These are phyloP conservation scores for Stenopsyche tienmushanensis DNA, from an alignment of 1,140 invertebrate species.

Conservation along the genomic window DNA sequence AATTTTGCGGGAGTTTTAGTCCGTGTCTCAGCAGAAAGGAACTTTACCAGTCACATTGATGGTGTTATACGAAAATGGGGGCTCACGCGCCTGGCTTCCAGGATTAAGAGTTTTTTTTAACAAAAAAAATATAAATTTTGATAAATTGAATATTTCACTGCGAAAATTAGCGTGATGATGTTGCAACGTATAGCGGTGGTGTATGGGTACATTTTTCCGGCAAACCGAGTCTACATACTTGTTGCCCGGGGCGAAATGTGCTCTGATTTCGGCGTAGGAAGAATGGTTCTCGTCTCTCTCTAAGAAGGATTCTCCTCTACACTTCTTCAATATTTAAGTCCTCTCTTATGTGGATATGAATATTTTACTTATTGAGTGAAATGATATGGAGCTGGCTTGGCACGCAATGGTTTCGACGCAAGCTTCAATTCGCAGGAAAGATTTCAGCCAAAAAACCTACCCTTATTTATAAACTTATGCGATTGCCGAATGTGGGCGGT, in stretches of 20 bases:
- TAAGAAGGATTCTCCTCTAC: slow-evolving; percentile 1
- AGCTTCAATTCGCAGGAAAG: too few relatives aligned
- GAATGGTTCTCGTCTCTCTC: slow-evolving; percentile 4
- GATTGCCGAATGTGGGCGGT: too few relatives aligned
- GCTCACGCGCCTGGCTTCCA: too few relatives aligned
- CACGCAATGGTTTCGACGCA: too few relatives aligned
- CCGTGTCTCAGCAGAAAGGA: too few relatives aligned
- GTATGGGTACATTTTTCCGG: slow-evolving; percentile 21
- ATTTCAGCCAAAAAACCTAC: too few relatives aligned
- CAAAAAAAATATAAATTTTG: too few relatives aligned
- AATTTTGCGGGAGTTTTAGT: too few relatives aligned
- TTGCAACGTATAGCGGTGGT: neutral
- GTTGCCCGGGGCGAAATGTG: slow-evolving; percentile 31
- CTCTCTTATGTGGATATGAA: slow-evolving; percentile 37
- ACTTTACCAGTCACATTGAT: too few relatives aligned
- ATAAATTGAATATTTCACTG: neutral
- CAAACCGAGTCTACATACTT: slow-evolving; percentile 22
- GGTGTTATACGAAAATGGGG: too few relatives aligned
- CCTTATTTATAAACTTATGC: too few relatives aligned
- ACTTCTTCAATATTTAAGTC: slow-evolving; percentile 35
- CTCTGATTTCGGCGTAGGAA: slow-evolving; percentile 33
- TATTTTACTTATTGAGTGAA: slow-evolving; percentile 35
- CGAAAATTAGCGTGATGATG: slow-evolving; percentile 3
- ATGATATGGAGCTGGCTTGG: slow-evolving; percentile 12
- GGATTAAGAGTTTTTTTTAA: too few relatives aligned